A percentile compares a stretch with the other conserved stretches of the same genome.
Conservation (phyloP, 2,113 vertebrate species). For the Colossoma macropomum region DNA sequence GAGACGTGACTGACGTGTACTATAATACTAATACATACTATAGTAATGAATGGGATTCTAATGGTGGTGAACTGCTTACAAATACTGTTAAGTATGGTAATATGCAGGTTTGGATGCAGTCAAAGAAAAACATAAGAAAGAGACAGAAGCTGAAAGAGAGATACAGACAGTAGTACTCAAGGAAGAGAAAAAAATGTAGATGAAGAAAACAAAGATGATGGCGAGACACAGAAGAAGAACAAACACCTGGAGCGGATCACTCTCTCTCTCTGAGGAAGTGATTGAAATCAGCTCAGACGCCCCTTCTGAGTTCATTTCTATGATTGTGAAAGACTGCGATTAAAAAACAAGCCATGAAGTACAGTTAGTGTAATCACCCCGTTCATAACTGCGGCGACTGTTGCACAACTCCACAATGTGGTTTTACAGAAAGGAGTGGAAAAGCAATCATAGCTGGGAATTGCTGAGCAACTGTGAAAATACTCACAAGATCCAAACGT, state of each 20-base stretch:
- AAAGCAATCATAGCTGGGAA: not conserved
- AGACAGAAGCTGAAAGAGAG: too few species aligned
- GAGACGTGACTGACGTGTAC: too few species aligned
- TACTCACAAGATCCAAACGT: not conserved
- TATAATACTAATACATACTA: too few species aligned
- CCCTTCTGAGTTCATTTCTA: conserved; percentile 7
- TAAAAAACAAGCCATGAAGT: conserved; percentile 31
- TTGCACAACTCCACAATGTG: conserved; percentile 5
- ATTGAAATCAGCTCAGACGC: conserved; percentile 13
- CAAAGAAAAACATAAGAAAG: too few species aligned
- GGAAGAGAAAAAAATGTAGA: too few species aligned
- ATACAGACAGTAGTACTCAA: too few species aligned
- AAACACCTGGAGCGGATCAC: conserved; percentile 36
- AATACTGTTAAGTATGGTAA: too few species aligned
- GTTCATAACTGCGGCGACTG: not conserved
- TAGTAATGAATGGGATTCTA: too few species aligned
- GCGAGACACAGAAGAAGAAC: not conserved
- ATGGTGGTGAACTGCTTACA: too few species aligned
- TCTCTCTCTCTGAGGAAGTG: not conserved
- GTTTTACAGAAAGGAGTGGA: not conserved
- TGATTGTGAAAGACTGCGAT: conserved; percentile 18
- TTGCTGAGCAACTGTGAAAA: not conserved
- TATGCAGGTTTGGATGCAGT: too few species aligned
- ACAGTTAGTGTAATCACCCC: not conserved
- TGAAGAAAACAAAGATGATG: too few species aligned